Evolutionary conservation across 2,888 invertebrate genomes (phyloP).

Genomic region (Pristionchus entomophagus): DNA sequence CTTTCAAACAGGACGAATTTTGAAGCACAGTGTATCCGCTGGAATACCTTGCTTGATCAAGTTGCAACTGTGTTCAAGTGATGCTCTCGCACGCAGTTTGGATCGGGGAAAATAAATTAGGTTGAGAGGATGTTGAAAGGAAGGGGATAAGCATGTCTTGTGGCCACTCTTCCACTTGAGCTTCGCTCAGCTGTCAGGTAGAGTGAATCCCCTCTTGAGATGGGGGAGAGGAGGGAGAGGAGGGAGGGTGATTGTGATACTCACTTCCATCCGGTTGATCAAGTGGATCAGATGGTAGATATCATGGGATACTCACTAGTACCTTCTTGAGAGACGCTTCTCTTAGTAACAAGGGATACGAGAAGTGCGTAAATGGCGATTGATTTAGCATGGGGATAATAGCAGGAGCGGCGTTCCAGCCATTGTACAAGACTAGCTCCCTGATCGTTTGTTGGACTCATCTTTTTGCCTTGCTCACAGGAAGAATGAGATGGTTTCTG

Average conservation of each 20-base stretch:
- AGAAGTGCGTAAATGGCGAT: background rate
- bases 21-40: too few relatives aligned
- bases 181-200: conserved; percentile 29
- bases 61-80: too few relatives aligned
- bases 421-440: background rate
- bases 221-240: too few relatives aligned
- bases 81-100: too few relatives aligned
- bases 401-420: background rate
- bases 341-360: background rate
- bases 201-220: background rate
- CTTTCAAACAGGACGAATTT: too few relatives aligned
- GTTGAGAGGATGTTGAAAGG: background rate
- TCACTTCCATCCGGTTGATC: conserved; percentile 5
- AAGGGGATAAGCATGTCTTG: conserved; percentile 16
- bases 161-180: conserved; percentile 6
- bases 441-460: conserved; percentile 4
- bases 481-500: conserved; percentile 23
- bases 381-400: background rate
- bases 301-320: background rate
- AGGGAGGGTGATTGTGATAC: conserved; percentile 26
- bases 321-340: background rate
- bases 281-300: conserved; percentile 5
- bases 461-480: background rate
- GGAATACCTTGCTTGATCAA: too few relatives aligned
- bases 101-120: background rate